Evolutionary conservation across 2,888 invertebrate genomes (phyloP).

Genomic region (Petrophora chlorosata): DNA sequence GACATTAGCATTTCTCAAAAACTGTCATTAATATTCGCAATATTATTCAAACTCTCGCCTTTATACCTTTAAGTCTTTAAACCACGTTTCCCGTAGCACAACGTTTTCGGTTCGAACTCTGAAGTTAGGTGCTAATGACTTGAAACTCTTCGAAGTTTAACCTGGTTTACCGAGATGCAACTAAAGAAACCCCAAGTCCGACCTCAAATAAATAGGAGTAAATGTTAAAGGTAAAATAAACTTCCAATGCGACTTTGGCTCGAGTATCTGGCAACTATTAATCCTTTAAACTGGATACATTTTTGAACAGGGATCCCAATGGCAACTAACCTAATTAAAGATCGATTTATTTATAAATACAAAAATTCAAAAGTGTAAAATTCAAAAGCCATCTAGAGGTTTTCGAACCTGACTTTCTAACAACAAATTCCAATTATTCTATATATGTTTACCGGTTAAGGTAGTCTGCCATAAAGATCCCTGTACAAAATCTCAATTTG

Average conservation of each 20-base stretch:
- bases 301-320: too few relatives aligned
- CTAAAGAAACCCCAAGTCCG: slow-evolving; percentile 15
- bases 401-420: too few relatives aligned
- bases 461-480: too few relatives aligned
- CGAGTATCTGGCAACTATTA: neutral
- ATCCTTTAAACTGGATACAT: too few relatives aligned
- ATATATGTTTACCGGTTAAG: too few relatives aligned
- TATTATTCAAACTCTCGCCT: slow-evolving; percentile 31
- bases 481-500: too few relatives aligned
- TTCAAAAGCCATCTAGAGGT: too few relatives aligned
- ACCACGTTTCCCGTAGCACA: neutral
- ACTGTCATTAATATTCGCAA: slow-evolving; percentile 38
- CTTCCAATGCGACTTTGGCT: slow-evolving; percentile 2
- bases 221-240: slow-evolving; percentile 11
- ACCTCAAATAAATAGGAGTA: slow-evolving; percentile 2
- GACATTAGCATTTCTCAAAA: slow-evolving; percentile 50
- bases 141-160: slow-evolving; percentile 11
- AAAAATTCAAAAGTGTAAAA: too few relatives aligned
- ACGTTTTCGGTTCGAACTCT: neutral
- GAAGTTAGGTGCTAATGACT: slow-evolving; percentile 13
- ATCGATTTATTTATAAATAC: too few relatives aligned
- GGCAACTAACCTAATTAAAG: too few relatives aligned
- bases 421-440: too few relatives aligned
- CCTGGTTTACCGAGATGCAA: slow-evolving; percentile 18
- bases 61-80: neutral